Evolutionary conservation across 2,797 vertebrate genomes (phyloP).

Genomic region (Heteromormyrus szaboi): DNA sequence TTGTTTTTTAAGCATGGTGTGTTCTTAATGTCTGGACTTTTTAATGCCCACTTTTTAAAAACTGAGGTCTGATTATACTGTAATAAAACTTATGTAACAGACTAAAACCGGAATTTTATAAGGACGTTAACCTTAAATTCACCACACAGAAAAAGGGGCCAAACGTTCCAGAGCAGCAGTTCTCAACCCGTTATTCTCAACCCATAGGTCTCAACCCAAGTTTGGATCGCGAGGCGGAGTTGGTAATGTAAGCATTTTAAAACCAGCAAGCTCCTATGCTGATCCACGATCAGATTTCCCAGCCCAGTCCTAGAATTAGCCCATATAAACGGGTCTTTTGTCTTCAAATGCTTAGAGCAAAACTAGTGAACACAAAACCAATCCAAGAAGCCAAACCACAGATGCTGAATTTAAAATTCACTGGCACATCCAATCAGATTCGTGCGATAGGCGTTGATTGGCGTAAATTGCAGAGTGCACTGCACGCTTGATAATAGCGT

Average conservation of each 20-base stretch:
- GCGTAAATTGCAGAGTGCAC: background rate
- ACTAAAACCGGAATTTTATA: background rate
- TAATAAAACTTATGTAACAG: background rate
- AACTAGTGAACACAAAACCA: background rate
- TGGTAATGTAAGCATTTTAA: background rate
- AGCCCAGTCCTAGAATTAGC: background rate
- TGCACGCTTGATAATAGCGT: background rate
- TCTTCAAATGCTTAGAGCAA: background rate
- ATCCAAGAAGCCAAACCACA: background rate
- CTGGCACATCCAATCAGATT: background rate
- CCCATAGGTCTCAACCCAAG: too few relatives aligned
- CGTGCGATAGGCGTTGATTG: background rate
- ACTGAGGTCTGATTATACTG: background rate
- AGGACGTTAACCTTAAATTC: background rate
- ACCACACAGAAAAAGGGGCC: background rate
- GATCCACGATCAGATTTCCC: background rate
- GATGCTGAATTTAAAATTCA: background rate
- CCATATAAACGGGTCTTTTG: background rate
- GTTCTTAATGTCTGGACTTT: background rate
- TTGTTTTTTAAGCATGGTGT: conserved; percentile 16
- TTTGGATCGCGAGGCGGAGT: background rate
- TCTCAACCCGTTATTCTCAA: too few relatives aligned
- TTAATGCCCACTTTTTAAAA: background rate
- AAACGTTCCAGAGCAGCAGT: background rate
- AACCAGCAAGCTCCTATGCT: background rate